Evolutionary conservation across 2,113 vertebrate species (phyloP), one percentile per base, ranked within the genome.

Genomic region (Spea multiplicata): DNA sequence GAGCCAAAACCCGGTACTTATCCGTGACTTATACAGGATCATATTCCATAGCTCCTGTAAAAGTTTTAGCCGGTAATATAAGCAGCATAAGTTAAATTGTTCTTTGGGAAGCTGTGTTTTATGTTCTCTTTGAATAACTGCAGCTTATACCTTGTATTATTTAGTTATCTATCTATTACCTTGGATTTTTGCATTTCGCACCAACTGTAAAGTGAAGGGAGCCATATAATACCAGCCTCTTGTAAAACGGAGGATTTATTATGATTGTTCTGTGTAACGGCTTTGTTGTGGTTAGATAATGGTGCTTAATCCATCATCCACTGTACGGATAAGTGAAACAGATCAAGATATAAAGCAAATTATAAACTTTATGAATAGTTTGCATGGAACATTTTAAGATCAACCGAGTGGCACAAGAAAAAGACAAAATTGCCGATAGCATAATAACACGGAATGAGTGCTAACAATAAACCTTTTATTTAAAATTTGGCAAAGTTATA

Each of bases 251-350:
- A 46, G 74, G 74, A 75, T 75, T 75, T 75, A 75, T 75, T 66
- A 53, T 75, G 74, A 75, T 75, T 75, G 50, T 62, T 12, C 52
- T 47, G 44, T 66, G 50, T 75, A 75, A 75, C 49, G 74, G 74
- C 74, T 75, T 75, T 75, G 74, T 75, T 67, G 74, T 67, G 64
- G 74, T 55, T 66, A 75, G 64, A 55, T 75, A 75, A 75, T 75
- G 64, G 74, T 44, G 62, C 74, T 55, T 64, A 30, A 75, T 75
- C 74, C 44, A 67, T 75, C 74, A 75, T 46, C 48, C 14, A 5
- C 66, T 67, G 30, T 67, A 67, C 10, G 5, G 73, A 49, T 66
- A 55, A 66, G 64, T 55, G 62, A 45, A 75, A 57, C 64, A 66
- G 49, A 53, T 50, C 44, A 47, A 53, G 62, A 14, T 64, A 53